phyloP scores from a whole-genome alignment of 2,797 vertebrate species.

The Halcyon chelicuti region DNA sequence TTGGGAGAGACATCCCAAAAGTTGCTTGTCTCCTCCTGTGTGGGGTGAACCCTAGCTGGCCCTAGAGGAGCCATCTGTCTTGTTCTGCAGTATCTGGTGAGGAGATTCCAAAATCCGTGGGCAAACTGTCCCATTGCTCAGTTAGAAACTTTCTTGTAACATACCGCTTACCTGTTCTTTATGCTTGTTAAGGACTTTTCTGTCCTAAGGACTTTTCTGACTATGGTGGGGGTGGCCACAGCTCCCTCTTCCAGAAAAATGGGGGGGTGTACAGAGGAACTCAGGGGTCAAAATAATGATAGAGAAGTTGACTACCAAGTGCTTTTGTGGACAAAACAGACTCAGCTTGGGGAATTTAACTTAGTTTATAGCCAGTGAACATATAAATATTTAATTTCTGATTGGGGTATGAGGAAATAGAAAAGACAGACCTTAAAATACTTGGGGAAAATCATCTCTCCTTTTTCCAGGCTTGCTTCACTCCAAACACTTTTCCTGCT shows the following conservation, averaged over 20 bases:
- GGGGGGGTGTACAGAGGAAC: not conserved
- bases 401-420: not conserved
- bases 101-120: not conserved
- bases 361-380: not conserved
- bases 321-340: not conserved
- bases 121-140: not conserved
- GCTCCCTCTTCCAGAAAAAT: not conserved
- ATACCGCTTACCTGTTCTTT: not conserved
- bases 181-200: not conserved
- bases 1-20: not conserved
- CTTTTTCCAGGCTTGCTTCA: not conserved
- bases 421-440: not conserved
- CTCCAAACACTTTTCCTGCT: not conserved
- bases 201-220: not conserved
- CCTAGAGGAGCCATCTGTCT: not conserved
- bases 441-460: not conserved
- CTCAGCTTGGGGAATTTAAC: not conserved
- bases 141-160: not conserved
- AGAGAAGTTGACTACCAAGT: not conserved
- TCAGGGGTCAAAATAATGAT: not conserved
- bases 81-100: not conserved
- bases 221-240: accelerated
- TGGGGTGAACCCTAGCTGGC: not conserved
- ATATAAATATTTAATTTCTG: not conserved
- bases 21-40: not conserved